Base-by-base conservation (phyloP, 1,140 invertebrate species). In the Spodoptera litura region DNA sequence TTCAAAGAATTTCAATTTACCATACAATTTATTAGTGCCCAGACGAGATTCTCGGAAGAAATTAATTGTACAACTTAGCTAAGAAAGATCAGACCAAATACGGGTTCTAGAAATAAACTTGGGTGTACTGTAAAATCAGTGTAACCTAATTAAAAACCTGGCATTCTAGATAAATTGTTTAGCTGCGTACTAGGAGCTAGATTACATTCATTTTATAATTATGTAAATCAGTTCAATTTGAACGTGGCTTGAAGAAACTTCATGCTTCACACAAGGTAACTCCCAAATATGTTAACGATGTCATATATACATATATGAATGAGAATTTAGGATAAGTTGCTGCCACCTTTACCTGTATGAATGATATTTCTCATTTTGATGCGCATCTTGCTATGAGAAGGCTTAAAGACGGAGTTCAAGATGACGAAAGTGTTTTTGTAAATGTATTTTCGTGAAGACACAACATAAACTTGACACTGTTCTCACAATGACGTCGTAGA, bases 131-230 rank as follows among this genome's bases (percentile, higher is more conserved):
- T 15, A 51, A 75, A 75, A 75, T 75, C 73, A 53, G 13, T 62
- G 11, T 9, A 61, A 75, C 2, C 49, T 75, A 53, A 75, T 75
- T 64, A 61, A 62, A 11, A 38, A 20, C 11, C 25, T 27, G n/a
- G 38, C 53, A 75, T 62, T 51, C 53, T 27, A 75, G 44, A 75
- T 75, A 75, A 75, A 64, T 75, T 75, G 73, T 64, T 75, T 75
- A 62, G 58, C 49, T 64, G 5, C 59, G 49, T 10, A 75, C 12
- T 55, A 11, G n/a, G 25, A 6, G 73, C 44, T 62, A 59, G 73
- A 75, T 75, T 64, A 62, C 35, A 75, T 62, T 27, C 44, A 61
- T 62, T 61, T 75, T 44, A 53, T 64, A 44, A 75, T 75, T 64
- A 74, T 74, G 71, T 74, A 74, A 64, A 75, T 75, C 49, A 38